Conservation (phyloP, 2,797 vertebrate species). For the Synaphobranchus kaupii region DNA sequence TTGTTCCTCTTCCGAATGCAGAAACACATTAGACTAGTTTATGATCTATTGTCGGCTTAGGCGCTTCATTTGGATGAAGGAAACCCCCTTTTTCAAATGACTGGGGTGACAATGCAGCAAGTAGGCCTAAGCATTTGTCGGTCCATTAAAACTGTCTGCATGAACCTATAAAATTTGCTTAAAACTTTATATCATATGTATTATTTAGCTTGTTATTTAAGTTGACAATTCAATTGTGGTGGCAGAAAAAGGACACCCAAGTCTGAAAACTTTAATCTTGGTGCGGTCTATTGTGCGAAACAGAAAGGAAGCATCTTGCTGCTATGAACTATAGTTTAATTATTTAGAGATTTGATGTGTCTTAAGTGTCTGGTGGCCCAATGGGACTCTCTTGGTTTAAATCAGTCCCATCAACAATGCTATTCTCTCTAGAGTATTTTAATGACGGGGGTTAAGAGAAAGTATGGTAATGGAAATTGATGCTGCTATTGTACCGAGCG, state of each 20-base stretch:
- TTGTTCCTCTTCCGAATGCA: slow-evolving; percentile 20
- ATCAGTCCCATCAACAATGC: slow-evolving; percentile 9
- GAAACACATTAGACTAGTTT: not conserved
- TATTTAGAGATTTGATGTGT: slow-evolving; percentile 4
- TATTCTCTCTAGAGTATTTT: slow-evolving; percentile 14
- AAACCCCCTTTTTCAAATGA: not conserved
- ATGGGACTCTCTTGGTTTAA: not conserved
- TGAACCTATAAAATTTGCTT: not conserved
- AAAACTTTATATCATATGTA: not conserved
- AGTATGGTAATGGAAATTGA: slow-evolving; percentile 32
- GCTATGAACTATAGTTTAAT: not conserved
- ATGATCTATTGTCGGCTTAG: slow-evolving; percentile 3
- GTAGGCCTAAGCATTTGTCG: not conserved
- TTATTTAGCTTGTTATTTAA: not conserved
- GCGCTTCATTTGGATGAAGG: not conserved
- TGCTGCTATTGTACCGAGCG: slow-evolving; percentile 66
- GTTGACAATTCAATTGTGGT: not conserved
- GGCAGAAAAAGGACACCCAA: not conserved
- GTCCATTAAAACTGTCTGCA: not conserved
- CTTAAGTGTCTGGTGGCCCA: slow-evolving; percentile 2
- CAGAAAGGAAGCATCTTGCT: not conserved
- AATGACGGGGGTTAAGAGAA: slow-evolving; percentile 23
- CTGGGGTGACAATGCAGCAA: not conserved
- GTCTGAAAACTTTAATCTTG: not conserved
- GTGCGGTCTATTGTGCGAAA: not conserved